Percentiles rank a stretch among this genome's conserved stretches.
Conservation (phyloP, 2,888 invertebrate genomes). For the Lochmaea crataegi region DNA sequence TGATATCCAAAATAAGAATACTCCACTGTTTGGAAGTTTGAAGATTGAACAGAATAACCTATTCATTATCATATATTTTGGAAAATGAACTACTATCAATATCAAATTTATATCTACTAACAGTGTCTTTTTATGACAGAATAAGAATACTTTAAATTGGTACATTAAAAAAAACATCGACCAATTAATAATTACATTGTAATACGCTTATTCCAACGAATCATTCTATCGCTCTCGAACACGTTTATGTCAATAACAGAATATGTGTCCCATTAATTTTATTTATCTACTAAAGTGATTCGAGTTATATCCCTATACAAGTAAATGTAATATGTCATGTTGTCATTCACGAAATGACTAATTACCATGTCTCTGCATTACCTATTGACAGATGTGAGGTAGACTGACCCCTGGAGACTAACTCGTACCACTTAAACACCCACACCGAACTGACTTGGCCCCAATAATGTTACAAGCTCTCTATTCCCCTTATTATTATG, state of each 20-base stretch:
- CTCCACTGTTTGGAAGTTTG: too few species aligned
- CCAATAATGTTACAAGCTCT: slow-evolving; percentile 14
- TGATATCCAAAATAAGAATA: too few species aligned
- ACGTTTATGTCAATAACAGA: slow-evolving; percentile 30
- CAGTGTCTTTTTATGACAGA: background rate
- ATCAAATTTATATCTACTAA: too few species aligned
- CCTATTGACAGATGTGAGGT: slow-evolving; percentile 64
- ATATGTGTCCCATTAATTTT: slow-evolving; percentile 49
- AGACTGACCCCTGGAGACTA: slow-evolving; percentile 56
- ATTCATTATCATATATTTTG: too few species aligned
- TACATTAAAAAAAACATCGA: background rate
- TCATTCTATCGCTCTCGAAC: slow-evolving; percentile 16
- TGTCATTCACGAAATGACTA: slow-evolving; percentile 63
- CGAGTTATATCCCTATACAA: slow-evolving; percentile 47
- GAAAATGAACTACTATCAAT: too few species aligned
- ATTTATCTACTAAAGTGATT: slow-evolving; percentile 52
- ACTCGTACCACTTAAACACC: slow-evolving; percentile 53
- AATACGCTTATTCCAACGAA: slow-evolving; percentile 7
- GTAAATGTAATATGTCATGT: slow-evolving; percentile 63
- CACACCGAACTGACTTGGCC: slow-evolving; percentile 33
- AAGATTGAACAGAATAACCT: too few species aligned
- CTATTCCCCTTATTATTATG: slow-evolving; percentile 36
- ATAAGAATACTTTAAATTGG: background rate
- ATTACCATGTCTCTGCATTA: slow-evolving; percentile 61
- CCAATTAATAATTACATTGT: slow-evolving; percentile 5